Evolutionary conservation across 2,797 vertebrate species (phyloP), one percentile per base, ranked within the genome.

Genomic region (Eutrigla gurnardus): DNA sequence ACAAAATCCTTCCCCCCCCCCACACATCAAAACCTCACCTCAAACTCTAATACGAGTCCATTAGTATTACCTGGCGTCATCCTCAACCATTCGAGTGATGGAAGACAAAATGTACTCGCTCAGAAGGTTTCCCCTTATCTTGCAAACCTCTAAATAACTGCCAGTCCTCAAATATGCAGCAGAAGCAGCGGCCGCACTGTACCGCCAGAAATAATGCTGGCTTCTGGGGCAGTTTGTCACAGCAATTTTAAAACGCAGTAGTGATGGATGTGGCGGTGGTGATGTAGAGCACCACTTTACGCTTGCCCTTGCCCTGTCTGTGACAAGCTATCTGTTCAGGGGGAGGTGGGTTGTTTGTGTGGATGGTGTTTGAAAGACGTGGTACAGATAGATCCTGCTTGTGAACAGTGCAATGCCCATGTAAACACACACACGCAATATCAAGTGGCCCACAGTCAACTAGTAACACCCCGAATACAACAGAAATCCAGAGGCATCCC

Each of bases 181-280:
- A 68, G 50, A 52, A 52, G 70, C 54, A 49, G 60, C 55, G 65
- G 73, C 74, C 42, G 76, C 65, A 75, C 76, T 78, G 72, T 77
- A 84, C 0, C 2, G 71, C 60, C 81, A 89, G 86, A 84, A 89
- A 91, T 85, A 86, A 83, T 83, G 64, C 70, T 64, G 86, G 85
- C 90, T 91, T 80, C 84, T 81, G 86, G 88, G 85, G 57, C 79
- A 58, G 79, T 86, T 91, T 93, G 93, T 92, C 91, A 89, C 75
- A 87, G 78, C 40, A 65, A 89, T 91, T 90, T 81, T 78, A 58
- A 79, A 85, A 82, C 67, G 77, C 80, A 72, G 80, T 66, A 2
- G 54, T 92, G 90, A 93, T 87, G 84, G 86, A 86, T 90, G 87
- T 61, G 65, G 76, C 37, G 35, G 39, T 61, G 77, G 77, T 70